Conservation (phyloP, 2,113 vertebrate genomes). For the Carassius auratus region DNA sequence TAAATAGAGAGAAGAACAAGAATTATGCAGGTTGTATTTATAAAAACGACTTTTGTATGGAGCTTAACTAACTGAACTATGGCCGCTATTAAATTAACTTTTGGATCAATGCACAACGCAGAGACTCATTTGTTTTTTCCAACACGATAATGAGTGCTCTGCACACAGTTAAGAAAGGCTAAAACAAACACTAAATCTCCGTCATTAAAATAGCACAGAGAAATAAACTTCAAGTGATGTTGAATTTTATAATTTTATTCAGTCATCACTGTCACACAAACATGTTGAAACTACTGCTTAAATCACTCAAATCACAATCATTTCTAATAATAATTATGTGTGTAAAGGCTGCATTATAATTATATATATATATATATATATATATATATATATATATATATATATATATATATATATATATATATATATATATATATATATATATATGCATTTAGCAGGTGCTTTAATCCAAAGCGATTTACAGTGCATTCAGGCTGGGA, state of each 20-base stretch:
- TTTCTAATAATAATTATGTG: not conserved
- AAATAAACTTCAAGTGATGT: not conserved
- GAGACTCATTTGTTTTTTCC: not conserved
- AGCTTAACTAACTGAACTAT: slow-evolving; percentile 14
- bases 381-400: no score
- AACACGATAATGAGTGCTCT: not conserved
- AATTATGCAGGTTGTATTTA: not conserved
- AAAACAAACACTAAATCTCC: slow-evolving; percentile 9
- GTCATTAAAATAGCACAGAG: not conserved
- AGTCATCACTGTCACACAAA: not conserved
- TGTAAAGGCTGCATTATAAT: no score
- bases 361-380: no score
- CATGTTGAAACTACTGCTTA: not conserved
- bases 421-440: no score
- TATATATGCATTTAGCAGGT: no score
- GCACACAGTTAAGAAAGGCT: not conserved
- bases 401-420: no score
- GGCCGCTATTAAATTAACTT: not conserved
- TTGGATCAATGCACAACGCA: not conserved
- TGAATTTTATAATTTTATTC: not conserved
- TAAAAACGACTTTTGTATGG: not conserved
- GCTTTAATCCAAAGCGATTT: no score
- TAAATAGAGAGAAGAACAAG: slow-evolving; percentile 22
- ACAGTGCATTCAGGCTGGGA: no score
- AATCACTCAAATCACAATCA: not conserved